phyloP scores from a whole-genome alignment of 2,113 vertebrate species.

The Ovis canadensis region DNA sequence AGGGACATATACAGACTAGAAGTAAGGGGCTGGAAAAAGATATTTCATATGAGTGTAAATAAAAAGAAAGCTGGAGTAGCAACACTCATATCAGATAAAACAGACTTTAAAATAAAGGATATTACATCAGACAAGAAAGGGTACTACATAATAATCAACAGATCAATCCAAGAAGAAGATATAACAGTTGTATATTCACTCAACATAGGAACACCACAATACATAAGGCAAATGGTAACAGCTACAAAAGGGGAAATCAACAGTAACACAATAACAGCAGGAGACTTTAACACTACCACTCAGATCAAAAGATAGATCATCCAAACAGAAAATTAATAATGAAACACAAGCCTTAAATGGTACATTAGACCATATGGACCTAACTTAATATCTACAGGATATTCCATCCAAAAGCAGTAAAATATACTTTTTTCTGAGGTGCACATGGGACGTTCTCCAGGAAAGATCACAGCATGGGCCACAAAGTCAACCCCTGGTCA shows the following conservation, averaged over 20 bases:
- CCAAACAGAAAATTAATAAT: neutral
- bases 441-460: neutral
- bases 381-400: neutral
- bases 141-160: neutral
- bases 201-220: neutral
- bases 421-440: neutral
- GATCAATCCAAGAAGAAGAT: neutral
- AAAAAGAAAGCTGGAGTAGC: neutral
- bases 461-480: neutral
- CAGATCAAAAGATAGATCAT: neutral
- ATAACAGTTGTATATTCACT: neutral
- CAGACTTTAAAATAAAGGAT: neutral
- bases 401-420: neutral
- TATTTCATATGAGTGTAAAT: neutral
- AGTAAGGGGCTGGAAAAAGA: neutral
- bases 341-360: neutral
- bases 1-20: neutral
- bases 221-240: neutral
- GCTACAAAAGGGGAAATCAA: neutral
- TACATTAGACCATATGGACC: neutral
- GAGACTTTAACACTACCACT: neutral
- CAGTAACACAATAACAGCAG: neutral
- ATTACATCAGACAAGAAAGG: neutral
- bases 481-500: neutral
- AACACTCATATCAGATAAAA: neutral